These are phyloP conservation scores for Ochotona curzoniae DNA, from an alignment of 2,113 vertebrate species.

Conservation along the genomic window DNA sequence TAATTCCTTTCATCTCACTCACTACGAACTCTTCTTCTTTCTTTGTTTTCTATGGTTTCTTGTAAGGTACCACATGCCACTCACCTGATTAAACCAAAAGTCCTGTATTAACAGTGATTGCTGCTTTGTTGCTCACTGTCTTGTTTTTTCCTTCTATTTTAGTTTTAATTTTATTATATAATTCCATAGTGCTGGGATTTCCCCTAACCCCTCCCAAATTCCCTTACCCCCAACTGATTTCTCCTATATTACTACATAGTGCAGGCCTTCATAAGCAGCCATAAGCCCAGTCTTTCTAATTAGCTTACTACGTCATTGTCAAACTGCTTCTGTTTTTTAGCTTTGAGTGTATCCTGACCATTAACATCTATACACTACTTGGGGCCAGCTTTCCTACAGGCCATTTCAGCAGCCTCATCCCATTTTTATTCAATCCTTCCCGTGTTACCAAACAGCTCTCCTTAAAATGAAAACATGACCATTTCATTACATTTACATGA, in stretches of 20 bases:
- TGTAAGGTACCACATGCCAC: neutral
- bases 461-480: neutral
- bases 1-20: neutral
- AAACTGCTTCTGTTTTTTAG: neutral
- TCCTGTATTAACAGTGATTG: neutral
- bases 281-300: no score
- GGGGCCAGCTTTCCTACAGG: neutral
- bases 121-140: neutral
- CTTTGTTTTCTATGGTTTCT: neutral
- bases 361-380: neutral
- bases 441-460: neutral
- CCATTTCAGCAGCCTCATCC: neutral
- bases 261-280: no score
- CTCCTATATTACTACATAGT: no score
- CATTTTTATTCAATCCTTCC: neutral
- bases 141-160: neutral
- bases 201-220: no score
- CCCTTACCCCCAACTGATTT: no score
- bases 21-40: neutral
- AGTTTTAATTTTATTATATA: no score
- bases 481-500: neutral
- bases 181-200: no score
- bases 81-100: neutral
- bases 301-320: neutral
- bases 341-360: neutral